Conservation (phyloP, 2,113 vertebrate genomes). For the Protomyctophum bolini region DNA sequence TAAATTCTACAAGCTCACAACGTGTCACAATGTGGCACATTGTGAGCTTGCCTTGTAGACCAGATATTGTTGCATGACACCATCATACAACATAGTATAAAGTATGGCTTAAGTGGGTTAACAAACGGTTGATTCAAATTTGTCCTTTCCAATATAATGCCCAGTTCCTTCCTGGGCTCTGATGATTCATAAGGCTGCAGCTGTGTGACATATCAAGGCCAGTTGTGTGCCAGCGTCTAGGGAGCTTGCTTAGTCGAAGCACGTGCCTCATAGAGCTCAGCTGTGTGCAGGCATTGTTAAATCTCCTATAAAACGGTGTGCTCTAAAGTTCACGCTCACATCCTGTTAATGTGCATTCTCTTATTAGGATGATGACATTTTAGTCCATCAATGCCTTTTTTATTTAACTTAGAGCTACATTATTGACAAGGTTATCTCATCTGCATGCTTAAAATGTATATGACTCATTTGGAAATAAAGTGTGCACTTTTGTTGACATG, state of each 20-base stretch:
- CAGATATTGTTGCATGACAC: no score
- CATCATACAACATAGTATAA: no score
- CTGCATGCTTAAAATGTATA: no score
- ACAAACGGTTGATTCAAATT: no score
- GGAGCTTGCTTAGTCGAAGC: neutral
- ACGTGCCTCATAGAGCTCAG: neutral
- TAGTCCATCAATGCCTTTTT: neutral
- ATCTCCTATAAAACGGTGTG: neutral
- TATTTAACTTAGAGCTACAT: neutral
- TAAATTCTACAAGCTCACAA: no score
- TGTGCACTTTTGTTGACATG: no score
- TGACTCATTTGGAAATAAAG: no score
- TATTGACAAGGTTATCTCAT: no score
- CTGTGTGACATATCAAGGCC: neutral
- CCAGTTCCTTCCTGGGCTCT: neutral
- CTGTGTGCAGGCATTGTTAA: no score
- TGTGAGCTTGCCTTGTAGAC: no score
- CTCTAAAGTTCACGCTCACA: conserved; percentile 3
- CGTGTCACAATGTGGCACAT: no score
- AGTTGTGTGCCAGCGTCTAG: conserved; percentile 2
- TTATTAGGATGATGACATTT: neutral
- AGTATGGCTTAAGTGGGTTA: no score
- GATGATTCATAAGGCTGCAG: neutral
- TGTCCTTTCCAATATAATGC: neutral
- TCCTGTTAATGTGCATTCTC: neutral